Evolutionary conservation across 64 coral and sea anemone species (phyloP), one percentile per base, ranked within the genome.

Genomic region (Montipora foliosa): DNA sequence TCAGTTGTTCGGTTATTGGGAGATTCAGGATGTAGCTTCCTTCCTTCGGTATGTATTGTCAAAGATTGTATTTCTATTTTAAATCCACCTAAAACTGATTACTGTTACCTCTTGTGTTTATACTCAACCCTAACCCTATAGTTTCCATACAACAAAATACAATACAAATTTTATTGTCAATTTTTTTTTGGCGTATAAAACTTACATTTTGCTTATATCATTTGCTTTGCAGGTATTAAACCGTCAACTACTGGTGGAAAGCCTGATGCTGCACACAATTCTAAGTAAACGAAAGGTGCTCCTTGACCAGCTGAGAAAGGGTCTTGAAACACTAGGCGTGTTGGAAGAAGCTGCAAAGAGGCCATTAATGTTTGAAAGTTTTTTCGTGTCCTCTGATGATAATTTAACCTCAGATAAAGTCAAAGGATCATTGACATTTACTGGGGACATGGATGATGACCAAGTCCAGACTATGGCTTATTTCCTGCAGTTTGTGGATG

Each of bases 401-500:
- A 48, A 72, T 44, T 25, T 83, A 12, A 76, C 46, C 61, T 25
- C 69, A 72, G 69, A 72, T 22, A 72, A 72, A 89, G 87, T 78
- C 48, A 78, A 13, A 75, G 49, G 52, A 55, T 77, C 47, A 55
- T 58, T 89, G 47, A 75, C 8, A 19, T 78, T 57, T 57, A 37
- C 14, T n/a, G 71, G 71, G 20, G 49, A 53, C 21, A 59, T 79
- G 60, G 44, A 17, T 62, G 22, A 75, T 57, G 89, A 29, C 8
- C 61, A 83, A 57, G 52, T 17, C 8, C 48, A 61, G 19, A 91
- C 78, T 47, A 80, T 82, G 80, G 78, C 79, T 22, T 69, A 91
- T 71, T 81, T 91, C 44, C 9, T 91, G 77, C 78, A 91, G 47
- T 91, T 82, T 74, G 67, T 91, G 61, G 71, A 83, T 83, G 89